These are phyloP conservation scores for Lacerta viridis DNA, from an alignment of 2,797 vertebrate genomes.

Conservation along the genomic window DNA sequence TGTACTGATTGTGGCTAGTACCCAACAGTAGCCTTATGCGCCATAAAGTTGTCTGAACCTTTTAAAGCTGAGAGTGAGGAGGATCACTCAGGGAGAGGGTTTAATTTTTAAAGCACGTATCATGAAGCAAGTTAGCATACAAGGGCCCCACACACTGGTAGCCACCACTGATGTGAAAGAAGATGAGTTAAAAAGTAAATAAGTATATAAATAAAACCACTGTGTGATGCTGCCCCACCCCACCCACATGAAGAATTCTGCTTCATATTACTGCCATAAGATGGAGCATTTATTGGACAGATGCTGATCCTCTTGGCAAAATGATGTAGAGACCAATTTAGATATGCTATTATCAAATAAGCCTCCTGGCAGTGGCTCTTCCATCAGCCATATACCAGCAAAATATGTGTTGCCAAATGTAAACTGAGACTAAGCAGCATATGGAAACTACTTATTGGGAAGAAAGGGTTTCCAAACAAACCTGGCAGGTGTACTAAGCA, in stretches of 20 bases:
- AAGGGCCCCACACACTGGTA: too few relatives aligned
- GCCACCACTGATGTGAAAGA: too few relatives aligned
- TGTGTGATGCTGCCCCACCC: not conserved
- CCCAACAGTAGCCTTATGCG: too few relatives aligned
- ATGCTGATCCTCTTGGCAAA: not conserved
- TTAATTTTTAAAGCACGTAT: too few relatives aligned
- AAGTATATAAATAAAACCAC: not conserved
- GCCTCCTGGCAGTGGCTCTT: not conserved
- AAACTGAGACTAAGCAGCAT: not conserved
- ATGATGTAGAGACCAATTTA: not conserved
- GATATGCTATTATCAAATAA: not conserved
- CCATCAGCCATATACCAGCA: not conserved
- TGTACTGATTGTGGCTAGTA: too few relatives aligned
- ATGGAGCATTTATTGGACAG: not conserved
- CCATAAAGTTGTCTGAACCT: too few relatives aligned
- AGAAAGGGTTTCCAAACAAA: slow-evolving; percentile 44
- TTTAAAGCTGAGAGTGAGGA: too few relatives aligned
- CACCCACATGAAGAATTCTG: not conserved
- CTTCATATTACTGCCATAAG: not conserved
- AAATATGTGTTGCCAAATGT: not conserved
- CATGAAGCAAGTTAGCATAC: too few relatives aligned
- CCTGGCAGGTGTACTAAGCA: slow-evolving; percentile 13
- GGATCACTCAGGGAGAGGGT: too few relatives aligned
- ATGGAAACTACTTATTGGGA: not conserved
- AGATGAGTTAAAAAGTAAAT: not conserved